phyloP scores from a whole-genome alignment of 92 coral and sea anemone genomes.

The Epizoanthus rinbou region DNA sequence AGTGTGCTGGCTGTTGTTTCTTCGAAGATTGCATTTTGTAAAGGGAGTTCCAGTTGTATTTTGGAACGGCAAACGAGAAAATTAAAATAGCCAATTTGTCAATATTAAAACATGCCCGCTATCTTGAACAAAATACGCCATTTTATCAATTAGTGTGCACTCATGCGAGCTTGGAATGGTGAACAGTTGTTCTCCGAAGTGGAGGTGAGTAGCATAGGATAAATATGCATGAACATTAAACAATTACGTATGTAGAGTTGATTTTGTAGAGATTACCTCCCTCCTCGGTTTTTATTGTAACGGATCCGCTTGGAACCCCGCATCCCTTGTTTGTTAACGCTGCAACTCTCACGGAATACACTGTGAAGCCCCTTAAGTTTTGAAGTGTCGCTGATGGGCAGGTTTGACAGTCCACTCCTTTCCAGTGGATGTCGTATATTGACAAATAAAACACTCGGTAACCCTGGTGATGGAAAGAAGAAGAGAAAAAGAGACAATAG shows the following conservation, averaged over 20 bases:
- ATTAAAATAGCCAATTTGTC: background rate
- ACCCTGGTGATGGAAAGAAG: background rate
- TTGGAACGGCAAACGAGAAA: background rate
- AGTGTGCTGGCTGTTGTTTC: too few relatives aligned
- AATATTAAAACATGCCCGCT: too few relatives aligned
- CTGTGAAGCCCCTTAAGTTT: background rate
- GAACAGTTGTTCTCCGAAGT: too few relatives aligned
- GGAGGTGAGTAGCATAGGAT: background rate
- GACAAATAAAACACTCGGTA: background rate
- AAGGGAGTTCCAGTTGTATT: background rate
- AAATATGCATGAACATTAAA: background rate
- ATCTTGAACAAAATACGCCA: background rate
- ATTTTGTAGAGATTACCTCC: background rate
- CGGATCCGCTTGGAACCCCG: background rate
- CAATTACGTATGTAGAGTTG: background rate
- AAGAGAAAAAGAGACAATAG: too few relatives aligned
- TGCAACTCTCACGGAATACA: background rate
- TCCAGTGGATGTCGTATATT: background rate
- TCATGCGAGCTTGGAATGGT: too few relatives aligned
- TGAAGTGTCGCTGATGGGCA: background rate
- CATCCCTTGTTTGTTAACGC: constrained; percentile 5
- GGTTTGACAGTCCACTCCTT: background rate
- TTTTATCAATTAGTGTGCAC: background rate
- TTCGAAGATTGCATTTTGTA: too few relatives aligned
- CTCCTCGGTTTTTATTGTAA: background rate